Evolutionary conservation across 2,888 invertebrate species (phyloP), one percentile per base, ranked within the genome.

Genomic region (Pandemis corylana): DNA sequence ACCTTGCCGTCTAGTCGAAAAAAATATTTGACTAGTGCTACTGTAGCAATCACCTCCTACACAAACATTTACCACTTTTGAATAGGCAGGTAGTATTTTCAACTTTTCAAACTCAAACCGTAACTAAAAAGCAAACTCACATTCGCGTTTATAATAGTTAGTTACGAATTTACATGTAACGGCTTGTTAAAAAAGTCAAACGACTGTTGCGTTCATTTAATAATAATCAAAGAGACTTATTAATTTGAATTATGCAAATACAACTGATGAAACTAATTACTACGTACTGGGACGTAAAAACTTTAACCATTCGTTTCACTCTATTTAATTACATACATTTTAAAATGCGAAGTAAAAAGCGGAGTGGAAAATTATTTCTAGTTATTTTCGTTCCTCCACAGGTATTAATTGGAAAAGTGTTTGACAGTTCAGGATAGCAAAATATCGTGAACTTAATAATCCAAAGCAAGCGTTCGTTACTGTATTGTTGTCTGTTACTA

Each of bases 271-370:
- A 46, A 20, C 10, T 9, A 46, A 66, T 51, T 36, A 49, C 28
- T 4, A n/a, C n/a, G 28, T 28, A 59, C 15, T 42, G 15, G 12
- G 7, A 66, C 51, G 20, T 51, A 10, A 51, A 51, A 66, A 66
- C 49, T 65, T 51, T 36, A n/a, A 7, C 51, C 66, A 66, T 51
- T 66, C 66, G 51, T 66, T 66, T 36, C 36, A 36, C 28, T 51
- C n/a, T 46, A 66, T 51, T 66, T n/a, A 66, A 66, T 66, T 49
- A 51, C 49, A 51, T 36, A 51, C 51, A 28, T 49, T 65, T 65
- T 65, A 65, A 20, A 44, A 64, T 20, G 20, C 20, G 10, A 10
- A 59, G 28, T 5, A 12, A 28, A 59, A 59, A 59, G 10, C 12
- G 12, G 28, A 5, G 46, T 28, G 20, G 28, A 49, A 46, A 28